Evolutionary conservation across 2,113 vertebrate genomes (phyloP), one percentile per base, ranked within the genome.

Genomic region (Ascaphus truei): DNA sequence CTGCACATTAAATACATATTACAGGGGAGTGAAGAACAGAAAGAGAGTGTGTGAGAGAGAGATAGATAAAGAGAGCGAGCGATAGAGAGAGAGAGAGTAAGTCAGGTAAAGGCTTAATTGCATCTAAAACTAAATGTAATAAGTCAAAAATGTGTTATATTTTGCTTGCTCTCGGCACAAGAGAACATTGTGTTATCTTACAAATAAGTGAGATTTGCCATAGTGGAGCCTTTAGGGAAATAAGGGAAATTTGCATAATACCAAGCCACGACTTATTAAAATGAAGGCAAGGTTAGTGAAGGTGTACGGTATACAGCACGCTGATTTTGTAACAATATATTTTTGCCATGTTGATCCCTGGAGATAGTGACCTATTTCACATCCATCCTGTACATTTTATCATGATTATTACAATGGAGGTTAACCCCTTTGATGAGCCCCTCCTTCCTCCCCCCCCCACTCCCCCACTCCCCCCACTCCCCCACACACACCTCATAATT

Each of bases 1-100:
- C 85, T 86, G 83, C 83, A 81, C 82, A 87, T 89, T 87, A 90
- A 91, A 88, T 83, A 88, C 25, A 45, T 86, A 86, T 90, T 87
- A 88, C 77, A 79, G 83, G 80, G 45, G 67, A 83, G 25, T 15
- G 16, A 84, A 80, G 71, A 80, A 85, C 75, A 71, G 52, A 63
- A 78, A 80, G 77, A 80, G 77, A 0, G n/a, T 83, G 75, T 79
- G 76, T 72, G 62, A 88, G 79, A 76, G 73, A 76, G n/a, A n/a
- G n/a, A n/a, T n/a, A n/a, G n/a, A n/a, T n/a, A n/a, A n/a, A n/a
- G n/a, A n/a, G n/a, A n/a, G n/a, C n/a, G n/a, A n/a, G 78, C 73
- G 72, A 0, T 7, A 56, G 82, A 74, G 39, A 72, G 62, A n/a
- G n/a, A n/a, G 50, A 83, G 59, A 59, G 75, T 79, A 72, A 81